Evolutionary conservation across 2,797 vertebrate genomes (phyloP), one percentile per base, ranked within the genome.

Genomic region (Anguilla obscura): DNA sequence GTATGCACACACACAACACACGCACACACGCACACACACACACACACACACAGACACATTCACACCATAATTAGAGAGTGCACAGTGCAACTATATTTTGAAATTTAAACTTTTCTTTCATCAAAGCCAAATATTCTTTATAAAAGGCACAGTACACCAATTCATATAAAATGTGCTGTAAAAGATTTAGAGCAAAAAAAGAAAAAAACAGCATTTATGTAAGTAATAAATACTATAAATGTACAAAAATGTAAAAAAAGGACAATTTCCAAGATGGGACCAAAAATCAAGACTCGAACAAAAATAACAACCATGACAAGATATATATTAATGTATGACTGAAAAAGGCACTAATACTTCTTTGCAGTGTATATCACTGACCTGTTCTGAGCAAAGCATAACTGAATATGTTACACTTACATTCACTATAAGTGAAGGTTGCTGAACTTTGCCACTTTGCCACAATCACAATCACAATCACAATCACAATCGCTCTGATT

Each of bases 81-180:
- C 40, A 82, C 87, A 89, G 88, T 0, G 88, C 86, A 90, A 30
- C 1, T 1, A 86, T 52, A 16, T 1, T 36, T 30, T 76, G 52
- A 80, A 84, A 76, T 50, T 66, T 79, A 87, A 91, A 90, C 89
- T 89, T 85, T 82, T 82, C 86, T n/a, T 74, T 69, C 76, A 86
- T 86, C 86, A 12, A 79, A 86, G 33, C 85, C 9, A 86, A 58
- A 79, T 52, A 89, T 89, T 92, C 91, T 87, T 74, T 91, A 83
- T 71, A 92, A 93, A 95, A 95, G 94, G 94, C 94, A 95, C 94
- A 89, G 52, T 89, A 90, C 87, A 88, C 84, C 86, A 87, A 88
- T 85, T 69, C 27, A 84, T 88, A 88, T 85, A 90, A 76, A 88
- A 84, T 18, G 84, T 3, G 1, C 36, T 3, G 36, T 7, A 84